Evolutionary conservation across 2,113 vertebrate genomes (phyloP).

Genomic region (Gobiocypris rarus): DNA sequence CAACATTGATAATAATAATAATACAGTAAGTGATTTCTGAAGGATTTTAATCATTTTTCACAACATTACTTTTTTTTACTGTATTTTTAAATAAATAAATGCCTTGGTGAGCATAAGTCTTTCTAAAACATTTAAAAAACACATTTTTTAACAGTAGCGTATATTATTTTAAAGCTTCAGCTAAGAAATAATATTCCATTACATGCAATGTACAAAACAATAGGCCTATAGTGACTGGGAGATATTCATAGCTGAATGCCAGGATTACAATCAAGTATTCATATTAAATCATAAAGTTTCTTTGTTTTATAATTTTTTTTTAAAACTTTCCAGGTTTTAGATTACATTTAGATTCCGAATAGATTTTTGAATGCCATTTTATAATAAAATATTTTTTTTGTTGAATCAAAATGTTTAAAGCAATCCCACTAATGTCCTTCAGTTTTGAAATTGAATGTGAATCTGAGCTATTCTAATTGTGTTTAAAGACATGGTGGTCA

Average conservation of each 20-base stretch:
- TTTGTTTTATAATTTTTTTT: background rate
- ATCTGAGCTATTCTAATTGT: slow-evolving; percentile 48
- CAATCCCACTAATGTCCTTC: background rate
- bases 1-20: background rate
- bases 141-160: too few relatives aligned
- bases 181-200: background rate
- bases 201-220: background rate
- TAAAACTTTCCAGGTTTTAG: background rate
- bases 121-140: too few relatives aligned
- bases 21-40: background rate
- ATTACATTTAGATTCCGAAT: background rate
- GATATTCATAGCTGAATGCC: background rate
- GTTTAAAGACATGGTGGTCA: slow-evolving; percentile 59
- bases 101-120: too few relatives aligned
- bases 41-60: background rate
- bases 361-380: background rate
- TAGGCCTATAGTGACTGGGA: background rate
- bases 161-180: background rate
- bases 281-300: background rate
- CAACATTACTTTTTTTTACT: background rate
- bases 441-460: slow-evolving; percentile 49
- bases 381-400: slow-evolving; percentile 3
- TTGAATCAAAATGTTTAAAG: background rate
- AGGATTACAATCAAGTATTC: background rate
- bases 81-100: too few relatives aligned